Base-by-base conservation (phyloP, 1,140 invertebrate genomes). In the Centruroides vittatus region DNA sequence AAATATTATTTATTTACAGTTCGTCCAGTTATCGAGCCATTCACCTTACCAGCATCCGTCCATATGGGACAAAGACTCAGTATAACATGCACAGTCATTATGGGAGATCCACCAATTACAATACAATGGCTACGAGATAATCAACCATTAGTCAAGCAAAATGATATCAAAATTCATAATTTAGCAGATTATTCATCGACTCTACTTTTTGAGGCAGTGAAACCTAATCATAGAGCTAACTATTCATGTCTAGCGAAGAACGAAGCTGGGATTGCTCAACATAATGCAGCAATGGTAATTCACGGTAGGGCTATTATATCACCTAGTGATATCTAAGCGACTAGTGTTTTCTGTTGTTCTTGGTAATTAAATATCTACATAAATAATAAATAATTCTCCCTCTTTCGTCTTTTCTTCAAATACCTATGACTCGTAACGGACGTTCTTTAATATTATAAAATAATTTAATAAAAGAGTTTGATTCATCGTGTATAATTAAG, bases 51-150 rank as follows among this genome's bases (percentile, higher is more conserved):
- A 79, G 81, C 86, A 72, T 84, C 84, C 70, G 81, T 89, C 69
- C 82, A 83, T 71, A 86, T 89, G 78, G 87, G 86, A 71, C 86
- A 88, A 79, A 81, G 87, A 72, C 87, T 88, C 56, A 82, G 86
- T 68, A 84, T 88, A 69, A 83, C 88, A 66, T 92, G 88, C 78
- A 86, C 86, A 67, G 86, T 90, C 67, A 86, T 84, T 73, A 81
- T 82, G 68, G 86, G 86, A 66, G 86, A 87, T 75, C 80, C 82
- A 64, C 88, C 89, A 1, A 74, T 88, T 35, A 79, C 80, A 66
- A 82, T 88, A 71, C 78, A 80, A 72, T 88, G 86, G 85, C 79
- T 86, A 57, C 86, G 87, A 78, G 85, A 88, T 72, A 83, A 80
- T 68, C 78, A 80, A 67, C 78, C 80, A 52, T 71, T 86, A 7